phyloP scores from a whole-genome alignment of 2,113 vertebrate genomes.

The Sardina pilchardus region DNA sequence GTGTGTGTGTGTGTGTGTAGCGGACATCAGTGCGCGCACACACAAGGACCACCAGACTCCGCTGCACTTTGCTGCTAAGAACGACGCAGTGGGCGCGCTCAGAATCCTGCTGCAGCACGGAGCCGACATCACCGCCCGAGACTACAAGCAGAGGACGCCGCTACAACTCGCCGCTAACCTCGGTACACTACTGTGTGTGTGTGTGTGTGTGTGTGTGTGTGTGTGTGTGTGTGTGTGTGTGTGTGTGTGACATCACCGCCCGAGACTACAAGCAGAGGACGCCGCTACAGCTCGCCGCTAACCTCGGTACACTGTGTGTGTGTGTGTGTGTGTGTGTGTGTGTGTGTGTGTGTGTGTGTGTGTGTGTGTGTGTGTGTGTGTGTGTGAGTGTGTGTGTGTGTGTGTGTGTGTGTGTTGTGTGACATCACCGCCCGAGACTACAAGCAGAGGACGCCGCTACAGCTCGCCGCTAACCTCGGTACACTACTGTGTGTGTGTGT shows the following conservation, averaged over 20 bases:
- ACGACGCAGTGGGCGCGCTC: conserved; percentile 55
- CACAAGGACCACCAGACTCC: conserved; percentile 60
- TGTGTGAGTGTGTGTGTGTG: no score
- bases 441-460: conserved; percentile 64
- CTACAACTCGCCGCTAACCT: conserved; percentile 66
- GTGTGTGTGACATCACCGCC: conserved; percentile 42
- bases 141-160: conserved; percentile 65
- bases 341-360: no score
- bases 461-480: conserved; percentile 67
- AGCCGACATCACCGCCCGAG: conserved; percentile 54
- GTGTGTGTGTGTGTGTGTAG: conserved; percentile 41
- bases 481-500: conserved; percentile 11
- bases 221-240: neutral
- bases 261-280: conserved; percentile 65
- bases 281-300: conserved; percentile 66
- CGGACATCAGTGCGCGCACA: conserved; percentile 54
- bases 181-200: conserved; percentile 47
- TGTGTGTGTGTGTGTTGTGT: no score
- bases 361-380: no score
- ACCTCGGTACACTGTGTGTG: conserved; percentile 54
- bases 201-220: neutral
- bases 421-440: conserved; percentile 58
- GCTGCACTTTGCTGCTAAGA: conserved; percentile 70
- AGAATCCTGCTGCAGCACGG: conserved; percentile 56
- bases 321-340: no score